phyloP scores from a whole-genome alignment of 1,140 invertebrate species.

The Tetragnatha versicolor region DNA sequence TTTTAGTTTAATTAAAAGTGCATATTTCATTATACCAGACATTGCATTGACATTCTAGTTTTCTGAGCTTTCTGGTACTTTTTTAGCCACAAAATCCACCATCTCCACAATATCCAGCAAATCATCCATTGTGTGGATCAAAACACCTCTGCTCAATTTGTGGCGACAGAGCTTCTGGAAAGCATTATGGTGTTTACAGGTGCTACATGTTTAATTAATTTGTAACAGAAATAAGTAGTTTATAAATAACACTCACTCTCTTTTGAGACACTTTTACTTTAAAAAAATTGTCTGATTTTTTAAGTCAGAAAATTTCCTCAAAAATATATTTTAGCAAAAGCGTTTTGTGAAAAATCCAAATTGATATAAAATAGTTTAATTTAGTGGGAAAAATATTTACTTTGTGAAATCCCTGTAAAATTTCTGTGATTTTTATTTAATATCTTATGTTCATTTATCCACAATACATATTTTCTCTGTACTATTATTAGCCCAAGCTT shows the following conservation, averaged over 20 bases:
- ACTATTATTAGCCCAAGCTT: too few species aligned
- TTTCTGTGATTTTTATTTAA: too few species aligned
- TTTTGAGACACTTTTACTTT: too few species aligned
- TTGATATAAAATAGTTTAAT: too few species aligned
- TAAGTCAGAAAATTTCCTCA: not conserved
- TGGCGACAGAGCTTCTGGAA: constrained; percentile 91
- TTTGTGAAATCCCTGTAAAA: too few species aligned
- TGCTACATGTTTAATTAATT: constrained; percentile 61
- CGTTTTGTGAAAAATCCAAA: not conserved
- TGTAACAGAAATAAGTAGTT: not conserved
- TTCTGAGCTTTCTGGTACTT: not conserved
- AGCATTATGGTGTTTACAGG: constrained; percentile 96
- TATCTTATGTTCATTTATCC: too few species aligned
- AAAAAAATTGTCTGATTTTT: too few species aligned
- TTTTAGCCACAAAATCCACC: constrained; percentile 41
- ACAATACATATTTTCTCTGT: too few species aligned
- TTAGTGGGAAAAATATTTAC: too few species aligned
- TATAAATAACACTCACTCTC: not conserved
- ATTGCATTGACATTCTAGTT: too few species aligned
- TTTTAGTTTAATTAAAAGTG: too few species aligned
- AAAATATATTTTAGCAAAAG: not conserved
- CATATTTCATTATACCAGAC: too few species aligned
- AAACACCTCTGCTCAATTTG: constrained; percentile 96
- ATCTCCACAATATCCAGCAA: constrained; percentile 77
- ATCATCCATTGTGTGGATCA: constrained; percentile 89